These are phyloP conservation scores for Apteryx mantelli DNA, from an alignment of 2,113 vertebrate genomes.

Conservation along the genomic window DNA sequence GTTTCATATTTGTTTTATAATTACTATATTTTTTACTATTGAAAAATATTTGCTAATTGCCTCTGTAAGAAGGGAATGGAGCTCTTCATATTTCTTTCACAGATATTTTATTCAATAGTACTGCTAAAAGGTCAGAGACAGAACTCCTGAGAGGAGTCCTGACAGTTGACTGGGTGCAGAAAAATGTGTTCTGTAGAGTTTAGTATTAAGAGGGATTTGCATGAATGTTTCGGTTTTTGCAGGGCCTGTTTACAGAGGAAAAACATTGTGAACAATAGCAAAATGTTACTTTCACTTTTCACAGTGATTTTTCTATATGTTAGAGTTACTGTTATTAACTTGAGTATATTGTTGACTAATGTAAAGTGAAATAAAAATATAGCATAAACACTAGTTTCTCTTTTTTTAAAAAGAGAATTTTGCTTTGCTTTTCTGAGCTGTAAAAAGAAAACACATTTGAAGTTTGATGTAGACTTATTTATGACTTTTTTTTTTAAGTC, in stretches of 20 bases:
- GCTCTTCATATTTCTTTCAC: neutral
- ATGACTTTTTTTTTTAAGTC: no score
- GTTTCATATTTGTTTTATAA: slow-evolving; percentile 32
- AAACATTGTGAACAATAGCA: neutral
- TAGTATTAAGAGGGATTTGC: neutral
- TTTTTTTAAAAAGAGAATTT: no score
- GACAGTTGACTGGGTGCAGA: neutral
- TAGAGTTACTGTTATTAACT: neutral
- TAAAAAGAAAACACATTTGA: neutral
- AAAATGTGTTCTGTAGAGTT: neutral
- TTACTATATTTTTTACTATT: slow-evolving; percentile 5
- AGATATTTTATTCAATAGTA: neutral
- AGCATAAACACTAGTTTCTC: neutral
- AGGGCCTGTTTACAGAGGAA: neutral
- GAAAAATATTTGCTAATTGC: slow-evolving; percentile 31
- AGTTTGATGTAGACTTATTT: neutral
- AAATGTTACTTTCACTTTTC: neutral
- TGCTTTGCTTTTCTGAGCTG: neutral
- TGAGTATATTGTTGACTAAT: neutral
- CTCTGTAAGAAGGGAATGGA: neutral
- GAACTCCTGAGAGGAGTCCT: neutral
- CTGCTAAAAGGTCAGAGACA: neutral
- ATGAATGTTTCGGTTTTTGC: neutral
- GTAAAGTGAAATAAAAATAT: neutral
- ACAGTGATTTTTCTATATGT: neutral